Evolutionary conservation across 1,140 invertebrate genomes (phyloP), one percentile per base, ranked within the genome.

Genomic region (Panulirus ornatus): DNA sequence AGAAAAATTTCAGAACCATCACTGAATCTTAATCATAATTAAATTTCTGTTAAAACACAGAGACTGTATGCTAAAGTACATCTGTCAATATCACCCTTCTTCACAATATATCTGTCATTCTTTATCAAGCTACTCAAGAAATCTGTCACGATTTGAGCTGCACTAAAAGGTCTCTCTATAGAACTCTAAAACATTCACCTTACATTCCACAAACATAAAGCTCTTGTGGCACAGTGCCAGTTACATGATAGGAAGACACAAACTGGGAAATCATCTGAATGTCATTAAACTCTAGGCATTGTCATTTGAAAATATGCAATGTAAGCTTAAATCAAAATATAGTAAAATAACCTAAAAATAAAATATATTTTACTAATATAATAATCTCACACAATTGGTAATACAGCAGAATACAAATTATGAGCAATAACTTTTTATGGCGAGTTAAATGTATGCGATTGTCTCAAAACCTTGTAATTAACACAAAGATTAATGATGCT

Each of bases 251-350:
- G 58, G 58, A 63, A 63, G 58, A 63, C 58, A 63, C 51, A 58
- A 6, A 63, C 58, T 63, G 58, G 58, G n/a, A 63, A 63, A 63
- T 63, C n/a, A 63, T 63, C n/a, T 27, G n/a, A 63, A 58, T 58
- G 22, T 63, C 11, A 63, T 63, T 63, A 27, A 30, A 30, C 6
- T 63, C 22, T 63, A 27, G 1, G 14, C n/a, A 63, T 63, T 63
- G n/a, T 63, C 11, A 22, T 27, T 63, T 63, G n/a, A 27, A 6
- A 63, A 27, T 27, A 63, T 11, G 30, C 58, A 27, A 63, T 27
- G 30, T 27, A 63, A 63, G n/a, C 58, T 63, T 2, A 27, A 27
- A 19, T 63, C 2, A 3, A 63, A 63, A n/a, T n/a, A n/a, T n/a
- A n/a, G n/a, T n/a, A n/a, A n/a, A n/a, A n/a, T n/a, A n/a, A n/a